A percentile compares a stretch with the other conserved stretches of the same genome.
Evolutionary conservation across 53 echinoderm and acorn worm species (phyloP).

Genomic region (Zoroaster sp.): DNA sequence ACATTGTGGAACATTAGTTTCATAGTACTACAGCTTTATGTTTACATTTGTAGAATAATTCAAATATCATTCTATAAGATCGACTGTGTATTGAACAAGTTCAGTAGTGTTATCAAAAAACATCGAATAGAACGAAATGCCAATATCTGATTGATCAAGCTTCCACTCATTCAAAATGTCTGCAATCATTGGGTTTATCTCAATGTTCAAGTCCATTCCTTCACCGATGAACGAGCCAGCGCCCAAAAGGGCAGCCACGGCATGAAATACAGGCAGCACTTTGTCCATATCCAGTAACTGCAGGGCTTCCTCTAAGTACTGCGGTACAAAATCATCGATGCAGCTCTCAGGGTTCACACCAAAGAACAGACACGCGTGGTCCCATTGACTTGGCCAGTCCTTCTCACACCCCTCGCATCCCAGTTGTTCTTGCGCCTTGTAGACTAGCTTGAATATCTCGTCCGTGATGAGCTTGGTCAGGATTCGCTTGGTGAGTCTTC

Average conservation of each 20-base stretch:
- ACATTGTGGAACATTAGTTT: too few relatives aligned
- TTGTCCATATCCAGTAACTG: too few relatives aligned
- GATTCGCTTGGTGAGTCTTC: background rate
- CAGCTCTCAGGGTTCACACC: background rate
- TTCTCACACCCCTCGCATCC: constrained; percentile 21
- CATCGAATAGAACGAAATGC: background rate
- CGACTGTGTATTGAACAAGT: too few relatives aligned
- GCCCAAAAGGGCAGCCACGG: background rate
- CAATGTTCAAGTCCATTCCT: background rate
- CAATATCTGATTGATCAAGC: background rate
- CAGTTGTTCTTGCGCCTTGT: background rate
- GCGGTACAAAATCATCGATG: background rate
- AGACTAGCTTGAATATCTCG: background rate
- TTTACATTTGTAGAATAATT: too few relatives aligned
- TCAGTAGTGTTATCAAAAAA: background rate
- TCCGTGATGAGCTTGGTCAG: constrained; percentile 4
- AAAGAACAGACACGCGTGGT: too few relatives aligned
- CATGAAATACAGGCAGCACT: too few relatives aligned
- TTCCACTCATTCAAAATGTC: constrained; percentile 18
- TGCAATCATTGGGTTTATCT: background rate
- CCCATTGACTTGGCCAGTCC: constrained; percentile 24
- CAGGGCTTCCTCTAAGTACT: background rate
- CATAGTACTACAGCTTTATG: too few relatives aligned
- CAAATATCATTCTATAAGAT: too few relatives aligned
- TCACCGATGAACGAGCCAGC: background rate